phyloP scores from a whole-genome alignment of 2,888 invertebrate genomes.

The Crossocerus cetratus region DNA sequence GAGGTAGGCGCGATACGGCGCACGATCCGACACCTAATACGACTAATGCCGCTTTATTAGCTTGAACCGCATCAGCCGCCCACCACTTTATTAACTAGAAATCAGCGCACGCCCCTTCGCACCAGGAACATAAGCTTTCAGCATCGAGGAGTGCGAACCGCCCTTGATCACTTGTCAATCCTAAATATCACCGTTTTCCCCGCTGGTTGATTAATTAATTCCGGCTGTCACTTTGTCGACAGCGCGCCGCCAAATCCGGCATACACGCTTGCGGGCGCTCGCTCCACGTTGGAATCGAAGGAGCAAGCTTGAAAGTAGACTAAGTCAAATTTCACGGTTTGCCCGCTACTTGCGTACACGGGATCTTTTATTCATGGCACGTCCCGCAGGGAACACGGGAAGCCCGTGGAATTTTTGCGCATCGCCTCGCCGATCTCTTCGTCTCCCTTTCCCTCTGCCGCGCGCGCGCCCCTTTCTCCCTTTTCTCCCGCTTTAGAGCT shows the following conservation, averaged over 20 bases:
- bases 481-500: not conserved
- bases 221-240: conserved; percentile 13
- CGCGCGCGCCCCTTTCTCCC: conserved; percentile 5
- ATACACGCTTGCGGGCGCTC: conserved; percentile 16
- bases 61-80: conserved; percentile 65
- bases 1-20: conserved; percentile 61
- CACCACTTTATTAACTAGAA: conserved; percentile 63
- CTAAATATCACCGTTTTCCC: conserved; percentile 11
- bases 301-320: conserved; percentile 17
- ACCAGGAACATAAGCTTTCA: too few relatives aligned
- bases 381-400: conserved; percentile 1
- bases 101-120: not conserved
- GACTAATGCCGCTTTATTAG: conserved; percentile 68
- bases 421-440: conserved; percentile 21
- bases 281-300: conserved; percentile 5
- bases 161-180: conserved; percentile 32
- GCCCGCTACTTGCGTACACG: not conserved
- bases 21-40: conserved; percentile 64
- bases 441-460: conserved; percentile 11
- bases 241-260: conserved; percentile 18
- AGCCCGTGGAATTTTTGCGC: not conserved
- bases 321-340: conserved; percentile 6
- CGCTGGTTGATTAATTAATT: conserved; percentile 32
- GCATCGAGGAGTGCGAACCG: too few relatives aligned
- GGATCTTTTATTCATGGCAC: conserved; percentile 6